phyloP scores from a whole-genome alignment of 2,888 invertebrate species.

The Rutpela maculata region DNA sequence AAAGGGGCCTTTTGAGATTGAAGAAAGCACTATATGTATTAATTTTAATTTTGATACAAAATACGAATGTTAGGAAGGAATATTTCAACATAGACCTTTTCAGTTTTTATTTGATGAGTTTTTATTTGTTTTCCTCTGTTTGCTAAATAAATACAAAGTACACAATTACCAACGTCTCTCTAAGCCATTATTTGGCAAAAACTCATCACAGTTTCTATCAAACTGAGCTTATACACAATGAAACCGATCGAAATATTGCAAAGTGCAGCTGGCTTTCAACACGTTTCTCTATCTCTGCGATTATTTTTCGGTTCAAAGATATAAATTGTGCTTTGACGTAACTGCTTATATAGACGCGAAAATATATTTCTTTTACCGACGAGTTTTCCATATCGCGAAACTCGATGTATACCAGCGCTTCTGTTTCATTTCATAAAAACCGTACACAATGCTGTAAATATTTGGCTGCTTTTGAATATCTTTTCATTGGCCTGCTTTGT shows the following conservation, averaged over 20 bases:
- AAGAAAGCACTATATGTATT: too few species aligned
- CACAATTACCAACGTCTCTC: too few species aligned
- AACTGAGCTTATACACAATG: background rate
- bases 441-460: constrained; percentile 25
- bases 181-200: background rate
- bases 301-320: background rate
- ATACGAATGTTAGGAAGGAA: too few species aligned
- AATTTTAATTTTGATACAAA: too few species aligned
- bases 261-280: background rate
- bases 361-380: background rate
- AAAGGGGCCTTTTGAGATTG: too few species aligned
- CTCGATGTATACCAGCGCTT: constrained; percentile 3
- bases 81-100: too few species aligned
- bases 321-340: background rate
- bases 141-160: too few species aligned
- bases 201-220: background rate
- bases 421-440: constrained; percentile 36
- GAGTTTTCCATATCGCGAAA: constrained; percentile 24
- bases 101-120: too few species aligned
- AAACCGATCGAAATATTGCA: background rate
- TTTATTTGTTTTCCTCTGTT: too few species aligned
- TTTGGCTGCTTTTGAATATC: constrained; percentile 30
- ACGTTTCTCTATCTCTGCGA: background rate
- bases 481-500: background rate
- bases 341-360: background rate